phyloP scores from a whole-genome alignment of 2,113 vertebrate species.

The Prinia subflava region DNA sequence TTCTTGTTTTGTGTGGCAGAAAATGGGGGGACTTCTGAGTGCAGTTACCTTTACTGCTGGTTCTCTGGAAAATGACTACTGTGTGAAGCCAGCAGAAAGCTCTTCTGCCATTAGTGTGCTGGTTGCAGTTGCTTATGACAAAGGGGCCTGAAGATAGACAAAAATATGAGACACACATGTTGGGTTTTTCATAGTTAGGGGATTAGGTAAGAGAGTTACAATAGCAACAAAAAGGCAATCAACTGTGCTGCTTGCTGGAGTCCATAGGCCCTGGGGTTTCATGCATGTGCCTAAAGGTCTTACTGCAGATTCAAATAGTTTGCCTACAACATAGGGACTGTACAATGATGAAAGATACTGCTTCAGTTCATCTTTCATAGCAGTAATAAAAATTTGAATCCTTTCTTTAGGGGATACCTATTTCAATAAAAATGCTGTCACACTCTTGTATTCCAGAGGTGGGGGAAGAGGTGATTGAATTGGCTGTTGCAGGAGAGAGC shows the following conservation, averaged over 20 bases:
- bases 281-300: background rate
- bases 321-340: background rate
- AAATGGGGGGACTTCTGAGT: background rate
- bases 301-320: background rate
- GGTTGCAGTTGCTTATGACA: background rate
- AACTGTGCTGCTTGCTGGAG: fast-evolving
- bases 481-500: background rate
- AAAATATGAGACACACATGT: background rate
- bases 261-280: background rate
- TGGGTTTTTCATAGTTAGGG: background rate
- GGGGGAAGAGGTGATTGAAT: background rate
- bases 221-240: background rate
- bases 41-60: background rate
- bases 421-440: background rate
- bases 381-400: background rate
- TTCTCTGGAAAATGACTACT: background rate
- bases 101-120: background rate
- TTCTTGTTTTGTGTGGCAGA: background rate
- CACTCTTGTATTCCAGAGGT: fast-evolving
- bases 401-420: background rate
- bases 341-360: background rate
- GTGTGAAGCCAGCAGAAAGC: background rate
- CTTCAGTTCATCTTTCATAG: background rate
- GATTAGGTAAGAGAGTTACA: background rate
- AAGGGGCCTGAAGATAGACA: background rate